Evolutionary conservation across 2,113 vertebrate genomes (phyloP).

Genomic region (Psilopogon haemacephalus): DNA sequence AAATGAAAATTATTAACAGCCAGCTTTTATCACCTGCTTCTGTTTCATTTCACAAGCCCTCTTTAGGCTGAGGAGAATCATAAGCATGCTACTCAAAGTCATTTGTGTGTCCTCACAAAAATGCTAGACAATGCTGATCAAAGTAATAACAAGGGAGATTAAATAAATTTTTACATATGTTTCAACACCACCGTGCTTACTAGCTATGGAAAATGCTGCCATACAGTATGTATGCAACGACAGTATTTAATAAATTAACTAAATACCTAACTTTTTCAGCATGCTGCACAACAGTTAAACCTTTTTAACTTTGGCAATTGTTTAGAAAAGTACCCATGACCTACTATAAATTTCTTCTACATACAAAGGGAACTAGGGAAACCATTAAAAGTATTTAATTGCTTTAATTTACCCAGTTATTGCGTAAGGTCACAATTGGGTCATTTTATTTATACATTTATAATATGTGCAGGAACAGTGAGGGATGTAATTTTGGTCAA

Average conservation of each 20-base stretch:
- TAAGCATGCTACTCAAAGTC: not conserved
- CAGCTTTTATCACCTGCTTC: not conserved
- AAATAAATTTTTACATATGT: not conserved
- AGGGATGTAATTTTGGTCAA: not conserved
- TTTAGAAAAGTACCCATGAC: not conserved
- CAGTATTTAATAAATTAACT: not conserved
- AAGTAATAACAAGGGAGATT: not conserved
- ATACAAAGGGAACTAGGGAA: not conserved
- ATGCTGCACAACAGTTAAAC: not conserved
- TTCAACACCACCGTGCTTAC: not conserved
- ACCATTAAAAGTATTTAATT: not conserved
- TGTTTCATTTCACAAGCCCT: not conserved
- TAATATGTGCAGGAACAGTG: not conserved
- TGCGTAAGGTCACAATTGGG: not conserved
- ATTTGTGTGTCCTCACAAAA: not conserved
- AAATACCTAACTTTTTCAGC: not conserved
- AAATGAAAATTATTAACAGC: not conserved
- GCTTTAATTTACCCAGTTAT: not conserved
- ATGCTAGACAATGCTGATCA: not conserved
- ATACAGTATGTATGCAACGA: not conserved
- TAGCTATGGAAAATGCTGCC: fast-evolving
- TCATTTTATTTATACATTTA: not conserved
- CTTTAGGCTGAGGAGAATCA: not conserved
- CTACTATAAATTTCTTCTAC: not conserved
- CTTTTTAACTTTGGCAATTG: not conserved